Conservation (phyloP, 1,140 invertebrate species). For the Holcopasites calliopsidis region DNA sequence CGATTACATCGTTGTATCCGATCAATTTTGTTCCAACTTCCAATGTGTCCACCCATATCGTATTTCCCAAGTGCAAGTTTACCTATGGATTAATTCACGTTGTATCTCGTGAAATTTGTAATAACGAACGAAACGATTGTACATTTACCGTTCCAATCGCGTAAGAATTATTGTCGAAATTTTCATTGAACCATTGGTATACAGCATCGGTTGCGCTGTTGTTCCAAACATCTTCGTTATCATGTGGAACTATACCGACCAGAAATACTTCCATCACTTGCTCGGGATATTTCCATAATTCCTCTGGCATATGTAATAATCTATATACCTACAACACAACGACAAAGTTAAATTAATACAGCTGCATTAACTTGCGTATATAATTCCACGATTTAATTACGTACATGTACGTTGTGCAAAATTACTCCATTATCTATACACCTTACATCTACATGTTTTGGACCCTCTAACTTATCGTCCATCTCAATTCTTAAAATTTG, state of each 20-base stretch:
- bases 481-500: constrained; percentile 63
- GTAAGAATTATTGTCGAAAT: constrained; percentile 55
- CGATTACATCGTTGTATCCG: constrained; percentile 60
- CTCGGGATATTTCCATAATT: constrained; percentile 59
- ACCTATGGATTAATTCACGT: constrained; percentile 62
- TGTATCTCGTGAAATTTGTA: neutral
- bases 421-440: constrained; percentile 71
- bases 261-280: constrained; percentile 73
- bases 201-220: constrained; percentile 50
- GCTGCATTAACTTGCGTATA: neutral
- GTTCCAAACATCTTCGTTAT: constrained; percentile 75
- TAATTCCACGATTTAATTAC: constrained; percentile 2
- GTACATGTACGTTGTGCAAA: constrained; percentile 57
- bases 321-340: constrained; percentile 58
- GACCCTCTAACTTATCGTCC: constrained; percentile 39
- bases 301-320: constrained; percentile 68
- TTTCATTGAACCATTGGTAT: constrained; percentile 67
- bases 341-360: constrained; percentile 14
- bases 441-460: constrained; percentile 59
- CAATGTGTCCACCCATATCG: constrained; percentile 73
- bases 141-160: constrained; percentile 66
- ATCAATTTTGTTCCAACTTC: constrained; percentile 66
- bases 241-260: constrained; percentile 66
- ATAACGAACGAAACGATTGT: neutral
- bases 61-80: constrained; percentile 69